Conservation (phyloP, 1,140 invertebrate genomes). For the Trachelipus rathkii region DNA sequence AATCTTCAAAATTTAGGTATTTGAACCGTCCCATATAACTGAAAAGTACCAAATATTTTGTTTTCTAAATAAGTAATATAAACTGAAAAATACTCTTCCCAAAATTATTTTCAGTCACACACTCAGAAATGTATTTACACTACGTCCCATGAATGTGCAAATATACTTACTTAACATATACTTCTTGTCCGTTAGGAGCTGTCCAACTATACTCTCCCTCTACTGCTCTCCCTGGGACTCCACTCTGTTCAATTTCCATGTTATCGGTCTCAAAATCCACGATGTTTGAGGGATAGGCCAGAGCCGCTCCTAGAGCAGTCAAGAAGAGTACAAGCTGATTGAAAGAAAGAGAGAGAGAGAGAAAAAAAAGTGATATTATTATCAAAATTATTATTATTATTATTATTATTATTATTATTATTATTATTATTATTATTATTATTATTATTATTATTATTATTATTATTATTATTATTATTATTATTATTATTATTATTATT, state of each 20-base stretch:
- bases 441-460: too few species aligned
- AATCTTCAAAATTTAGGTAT: too few species aligned
- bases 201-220: constrained; percentile 30
- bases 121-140: too few species aligned
- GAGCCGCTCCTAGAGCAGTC: constrained; percentile 24
- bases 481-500: neutral
- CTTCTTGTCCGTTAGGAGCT: constrained; percentile 25
- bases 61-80: too few species aligned
- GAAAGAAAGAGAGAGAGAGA: constrained; percentile 16
- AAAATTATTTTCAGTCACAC: too few species aligned
- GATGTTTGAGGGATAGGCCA: constrained; percentile 30
- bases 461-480: neutral
- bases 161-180: constrained; percentile 19
- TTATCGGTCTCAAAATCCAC: constrained; percentile 32
- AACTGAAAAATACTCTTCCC: too few species aligned
- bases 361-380: neutral
- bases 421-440: too few species aligned
- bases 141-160: neutral
- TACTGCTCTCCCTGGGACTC: constrained; percentile 21
- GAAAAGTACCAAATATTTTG: too few species aligned
- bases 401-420: neutral
- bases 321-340: constrained; percentile 23
- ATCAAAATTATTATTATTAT: constrained; percentile 1
- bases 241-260: constrained; percentile 27
- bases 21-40: too few species aligned